phyloP scores from a whole-genome alignment of 1,140 invertebrate species.

The Heliconius eleuchia region DNA sequence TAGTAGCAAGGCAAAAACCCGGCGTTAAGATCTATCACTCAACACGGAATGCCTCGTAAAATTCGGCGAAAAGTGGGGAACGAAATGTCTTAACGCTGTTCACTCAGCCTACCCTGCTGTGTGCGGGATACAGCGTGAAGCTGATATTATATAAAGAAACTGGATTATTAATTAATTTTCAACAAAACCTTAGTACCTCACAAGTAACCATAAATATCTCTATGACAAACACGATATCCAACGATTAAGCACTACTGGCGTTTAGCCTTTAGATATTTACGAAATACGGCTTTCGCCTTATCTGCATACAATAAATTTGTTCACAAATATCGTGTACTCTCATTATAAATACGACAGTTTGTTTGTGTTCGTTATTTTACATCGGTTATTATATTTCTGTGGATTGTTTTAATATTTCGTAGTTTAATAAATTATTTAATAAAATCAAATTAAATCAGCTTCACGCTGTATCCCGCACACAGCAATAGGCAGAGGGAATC shows the following conservation, averaged over 20 bases:
- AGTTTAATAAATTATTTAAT: neutral
- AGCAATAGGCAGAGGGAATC: no score
- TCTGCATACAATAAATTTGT: constrained; percentile 18
- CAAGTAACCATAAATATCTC: constrained; percentile 18
- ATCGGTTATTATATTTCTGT: neutral
- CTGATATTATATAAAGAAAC: neutral
- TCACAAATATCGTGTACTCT: constrained; percentile 2
- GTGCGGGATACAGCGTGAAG: no score
- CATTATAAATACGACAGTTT: constrained; percentile 23
- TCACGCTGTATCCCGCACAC: no score
- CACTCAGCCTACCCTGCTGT: no score
- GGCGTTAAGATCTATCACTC: no score
- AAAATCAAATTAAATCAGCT: no score
- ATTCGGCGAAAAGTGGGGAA: no score
- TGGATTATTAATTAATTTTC: neutral
- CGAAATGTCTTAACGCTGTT: no score
- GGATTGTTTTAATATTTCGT: neutral
- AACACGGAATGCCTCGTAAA: no score
- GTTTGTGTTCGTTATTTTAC: constrained; percentile 12
- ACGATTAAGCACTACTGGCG: constrained; percentile 29
- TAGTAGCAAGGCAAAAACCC: no score
- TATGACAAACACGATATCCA: constrained; percentile 22
- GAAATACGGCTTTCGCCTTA: constrained; percentile 24
- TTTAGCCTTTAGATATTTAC: constrained; percentile 33
- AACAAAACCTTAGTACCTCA: constrained; percentile 1